These are phyloP conservation scores for Ips typographus DNA, from an alignment of 1,140 invertebrate species.

Conservation along the genomic window DNA sequence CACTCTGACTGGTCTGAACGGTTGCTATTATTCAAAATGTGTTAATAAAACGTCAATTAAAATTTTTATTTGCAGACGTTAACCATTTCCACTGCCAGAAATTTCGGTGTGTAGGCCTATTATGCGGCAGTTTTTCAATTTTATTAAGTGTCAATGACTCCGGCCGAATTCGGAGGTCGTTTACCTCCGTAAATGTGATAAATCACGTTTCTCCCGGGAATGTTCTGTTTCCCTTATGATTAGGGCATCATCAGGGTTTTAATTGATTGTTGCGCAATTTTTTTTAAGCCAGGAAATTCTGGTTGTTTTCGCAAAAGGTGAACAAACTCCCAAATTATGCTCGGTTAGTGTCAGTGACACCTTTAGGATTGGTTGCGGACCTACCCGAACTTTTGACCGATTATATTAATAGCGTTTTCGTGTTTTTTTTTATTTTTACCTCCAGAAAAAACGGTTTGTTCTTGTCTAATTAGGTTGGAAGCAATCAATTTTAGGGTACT, in stretches of 20 bases:
- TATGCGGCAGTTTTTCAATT: conserved; percentile 2
- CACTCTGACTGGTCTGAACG: too few species aligned
- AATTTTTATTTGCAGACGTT: conserved; percentile 18
- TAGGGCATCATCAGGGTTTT: neutral
- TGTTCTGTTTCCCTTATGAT: neutral
- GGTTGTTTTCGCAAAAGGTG: conserved; percentile 11
- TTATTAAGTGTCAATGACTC: conserved; percentile 12
- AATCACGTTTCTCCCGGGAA: neutral
- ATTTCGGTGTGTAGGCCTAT: conserved; percentile 19
- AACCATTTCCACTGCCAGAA: conserved; percentile 12
- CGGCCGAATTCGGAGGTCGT: conserved; percentile 17
- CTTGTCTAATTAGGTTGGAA: too few species aligned
- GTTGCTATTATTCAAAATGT: conserved; percentile 13
- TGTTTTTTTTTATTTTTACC: conserved; percentile 9
- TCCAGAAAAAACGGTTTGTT: neutral
- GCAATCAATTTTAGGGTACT: too few species aligned
- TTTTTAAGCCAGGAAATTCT: conserved; percentile 8
- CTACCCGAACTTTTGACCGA: conserved; percentile 23
- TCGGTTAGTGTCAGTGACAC: conserved; percentile 18
- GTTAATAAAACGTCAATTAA: conserved; percentile 21
- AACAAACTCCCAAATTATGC: conserved; percentile 27
- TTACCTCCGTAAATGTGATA: conserved; percentile 5
- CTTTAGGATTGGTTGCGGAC: conserved; percentile 3
- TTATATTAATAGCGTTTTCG: conserved; percentile 20
- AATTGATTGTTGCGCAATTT: neutral